Percentiles rank a stretch among this genome's conserved stretches.
These are phyloP conservation scores for Lamprotornis superbus DNA, from an alignment of 2,113 vertebrate species.

Conservation along the genomic window DNA sequence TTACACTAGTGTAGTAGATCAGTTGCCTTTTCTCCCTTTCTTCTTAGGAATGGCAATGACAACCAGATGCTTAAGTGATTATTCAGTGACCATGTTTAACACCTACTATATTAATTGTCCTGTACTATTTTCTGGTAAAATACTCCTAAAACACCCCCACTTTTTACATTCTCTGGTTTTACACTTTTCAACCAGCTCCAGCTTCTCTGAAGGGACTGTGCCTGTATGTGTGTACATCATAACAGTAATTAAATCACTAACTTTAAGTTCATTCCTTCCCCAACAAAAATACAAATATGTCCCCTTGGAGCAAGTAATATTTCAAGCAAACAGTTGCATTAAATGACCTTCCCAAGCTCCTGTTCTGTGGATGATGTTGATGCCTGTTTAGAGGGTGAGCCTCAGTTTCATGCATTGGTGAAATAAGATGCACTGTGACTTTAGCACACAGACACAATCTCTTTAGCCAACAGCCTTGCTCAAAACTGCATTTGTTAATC, in stretches of 20 bases:
- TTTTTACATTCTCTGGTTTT: neutral
- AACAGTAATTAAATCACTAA: neutral
- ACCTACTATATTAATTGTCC: neutral
- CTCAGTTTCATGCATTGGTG: neutral
- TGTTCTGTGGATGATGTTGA: neutral
- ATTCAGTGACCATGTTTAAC: neutral
- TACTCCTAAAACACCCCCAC: neutral
- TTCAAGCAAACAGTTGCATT: neutral
- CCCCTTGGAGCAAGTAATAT: neutral
- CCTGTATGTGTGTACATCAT: rapidly evolving
- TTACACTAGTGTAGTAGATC: neutral
- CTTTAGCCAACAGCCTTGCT: neutral
- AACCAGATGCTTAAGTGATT: neutral
- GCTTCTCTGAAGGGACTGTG: neutral
- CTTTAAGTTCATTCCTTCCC: neutral
- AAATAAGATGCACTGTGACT: neutral
- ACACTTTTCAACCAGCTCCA: neutral
- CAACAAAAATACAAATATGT: neutral
- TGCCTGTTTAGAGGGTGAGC: rapidly evolving
- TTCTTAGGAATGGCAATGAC: neutral
- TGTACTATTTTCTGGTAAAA: neutral
- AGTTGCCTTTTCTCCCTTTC: neutral
- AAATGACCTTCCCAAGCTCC: neutral
- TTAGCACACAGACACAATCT: neutral
- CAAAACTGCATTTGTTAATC: neutral